phyloP scores from a whole-genome alignment of 1,140 invertebrate genomes.

The Uloborus diversus region DNA sequence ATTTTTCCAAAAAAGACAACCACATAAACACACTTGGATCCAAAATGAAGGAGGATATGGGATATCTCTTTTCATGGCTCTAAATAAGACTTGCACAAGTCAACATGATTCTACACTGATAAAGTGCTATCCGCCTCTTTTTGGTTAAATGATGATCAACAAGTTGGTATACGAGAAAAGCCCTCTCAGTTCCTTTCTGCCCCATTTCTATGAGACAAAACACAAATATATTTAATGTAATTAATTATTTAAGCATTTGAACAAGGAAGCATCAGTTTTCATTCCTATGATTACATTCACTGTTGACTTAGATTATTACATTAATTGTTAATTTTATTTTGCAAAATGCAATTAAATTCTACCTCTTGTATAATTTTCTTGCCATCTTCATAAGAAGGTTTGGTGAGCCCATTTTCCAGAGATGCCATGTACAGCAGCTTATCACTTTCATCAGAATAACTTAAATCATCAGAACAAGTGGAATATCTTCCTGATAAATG shows the following conservation, averaged over 20 bases:
- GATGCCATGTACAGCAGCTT: conserved; percentile 62
- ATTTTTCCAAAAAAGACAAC: too few species aligned
- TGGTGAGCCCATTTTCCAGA: conserved; percentile 60
- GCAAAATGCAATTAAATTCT: background rate
- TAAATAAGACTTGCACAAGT: too few species aligned
- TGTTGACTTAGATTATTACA: background rate
- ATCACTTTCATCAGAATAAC: conserved; percentile 35
- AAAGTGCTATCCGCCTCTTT: too few species aligned
- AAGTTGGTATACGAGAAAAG: too few species aligned
- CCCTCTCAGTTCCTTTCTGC: too few species aligned
- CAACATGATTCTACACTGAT: too few species aligned
- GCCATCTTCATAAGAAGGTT: conserved; percentile 50
- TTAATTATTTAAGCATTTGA: background rate
- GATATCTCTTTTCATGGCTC: too few species aligned
- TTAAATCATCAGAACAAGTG: conserved; percentile 1
- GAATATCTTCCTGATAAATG: conserved; percentile 12
- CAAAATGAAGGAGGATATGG: too few species aligned
- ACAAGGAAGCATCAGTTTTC: background rate
- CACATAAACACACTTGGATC: too few species aligned
- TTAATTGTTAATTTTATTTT: background rate
- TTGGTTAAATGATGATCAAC: too few species aligned
- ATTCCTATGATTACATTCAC: background rate
- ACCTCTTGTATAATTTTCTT: conserved; percentile 43
- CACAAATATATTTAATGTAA: background rate
- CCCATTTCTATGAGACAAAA: background rate